Evolutionary conservation across 2,888 invertebrate genomes (phyloP).

Genomic region (Steinernema carpocapsae): DNA sequence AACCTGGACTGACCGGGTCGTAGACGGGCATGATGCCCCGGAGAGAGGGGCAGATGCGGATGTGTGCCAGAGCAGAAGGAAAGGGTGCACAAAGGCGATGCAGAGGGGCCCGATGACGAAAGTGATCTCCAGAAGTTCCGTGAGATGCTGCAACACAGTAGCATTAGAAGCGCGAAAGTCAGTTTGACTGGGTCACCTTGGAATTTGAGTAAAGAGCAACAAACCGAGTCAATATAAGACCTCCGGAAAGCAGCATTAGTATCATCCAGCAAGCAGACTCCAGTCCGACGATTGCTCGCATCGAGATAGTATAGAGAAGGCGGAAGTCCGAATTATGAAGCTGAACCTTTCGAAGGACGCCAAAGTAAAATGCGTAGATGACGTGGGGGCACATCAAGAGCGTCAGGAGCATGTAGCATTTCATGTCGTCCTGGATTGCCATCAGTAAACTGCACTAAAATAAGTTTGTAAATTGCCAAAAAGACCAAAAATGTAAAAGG

Average conservation of each 20-base stretch:
- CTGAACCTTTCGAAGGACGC: not conserved
- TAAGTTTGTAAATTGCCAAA: too few species aligned
- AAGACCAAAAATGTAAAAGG: too few species aligned
- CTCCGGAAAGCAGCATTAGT: slow-evolving; percentile 17
- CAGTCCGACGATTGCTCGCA: slow-evolving; percentile 10
- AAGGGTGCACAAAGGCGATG: slow-evolving; percentile 22
- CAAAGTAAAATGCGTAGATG: slow-evolving; percentile 15
- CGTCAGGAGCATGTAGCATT: slow-evolving; percentile 11
- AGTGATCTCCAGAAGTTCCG: slow-evolving; percentile 6
- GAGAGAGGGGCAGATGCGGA: not conserved
- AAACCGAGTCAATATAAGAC: not conserved
- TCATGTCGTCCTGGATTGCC: slow-evolving; percentile 32
- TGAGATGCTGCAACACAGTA: not conserved
- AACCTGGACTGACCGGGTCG: not conserved
- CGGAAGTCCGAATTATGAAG: slow-evolving; percentile 4
- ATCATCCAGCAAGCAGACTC: slow-evolving; percentile 20
- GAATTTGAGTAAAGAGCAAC: not conserved
- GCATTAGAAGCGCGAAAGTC: not conserved
- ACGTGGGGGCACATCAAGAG: slow-evolving; percentile 21
- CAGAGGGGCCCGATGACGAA: slow-evolving; percentile 1
- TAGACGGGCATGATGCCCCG: not conserved
- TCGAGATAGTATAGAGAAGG: slow-evolving; percentile 3
- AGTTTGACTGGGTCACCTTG: not conserved
- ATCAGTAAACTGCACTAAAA: slow-evolving; percentile 31
- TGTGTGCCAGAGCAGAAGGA: slow-evolving; percentile 20